phyloP scores from a whole-genome alignment of 2,113 vertebrate genomes.

The Meles meles region DNA sequence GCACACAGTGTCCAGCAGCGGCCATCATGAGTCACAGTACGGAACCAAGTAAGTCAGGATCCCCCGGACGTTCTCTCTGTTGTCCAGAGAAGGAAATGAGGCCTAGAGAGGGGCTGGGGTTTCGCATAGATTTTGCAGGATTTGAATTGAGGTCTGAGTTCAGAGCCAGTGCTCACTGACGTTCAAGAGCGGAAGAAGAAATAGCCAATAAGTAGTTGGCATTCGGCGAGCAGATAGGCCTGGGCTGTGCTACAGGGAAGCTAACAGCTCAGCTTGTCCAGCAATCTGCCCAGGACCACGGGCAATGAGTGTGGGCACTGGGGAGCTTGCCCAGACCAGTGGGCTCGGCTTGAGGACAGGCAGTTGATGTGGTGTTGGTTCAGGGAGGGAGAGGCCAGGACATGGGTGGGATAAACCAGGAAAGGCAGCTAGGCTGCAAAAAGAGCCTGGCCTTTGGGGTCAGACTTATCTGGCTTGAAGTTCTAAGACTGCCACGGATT shows the following conservation, averaged over 20 bases:
- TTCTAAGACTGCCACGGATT: background rate
- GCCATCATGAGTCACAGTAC: background rate
- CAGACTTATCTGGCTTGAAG: background rate
- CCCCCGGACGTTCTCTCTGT: background rate
- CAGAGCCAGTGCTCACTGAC: background rate
- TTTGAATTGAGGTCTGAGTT: background rate
- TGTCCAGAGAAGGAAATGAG: background rate
- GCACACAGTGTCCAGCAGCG: background rate
- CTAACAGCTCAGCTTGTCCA: background rate
- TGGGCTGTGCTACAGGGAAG: accelerated
- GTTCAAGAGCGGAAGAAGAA: background rate
- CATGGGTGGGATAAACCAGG: background rate
- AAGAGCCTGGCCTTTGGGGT: background rate
- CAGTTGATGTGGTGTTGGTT: background rate
- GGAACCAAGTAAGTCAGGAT: background rate
- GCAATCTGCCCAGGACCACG: background rate
- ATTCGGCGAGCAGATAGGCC: background rate
- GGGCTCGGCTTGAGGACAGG: background rate
- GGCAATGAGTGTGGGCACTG: background rate
- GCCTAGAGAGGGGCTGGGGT: background rate
- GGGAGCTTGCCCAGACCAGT: background rate
- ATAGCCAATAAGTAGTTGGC: background rate
- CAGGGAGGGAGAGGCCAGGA: background rate
- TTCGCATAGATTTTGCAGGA: background rate
- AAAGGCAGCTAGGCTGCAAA: background rate